Conservation (phyloP, 2,113 vertebrate genomes). For the Pangasianodon gigas region DNA sequence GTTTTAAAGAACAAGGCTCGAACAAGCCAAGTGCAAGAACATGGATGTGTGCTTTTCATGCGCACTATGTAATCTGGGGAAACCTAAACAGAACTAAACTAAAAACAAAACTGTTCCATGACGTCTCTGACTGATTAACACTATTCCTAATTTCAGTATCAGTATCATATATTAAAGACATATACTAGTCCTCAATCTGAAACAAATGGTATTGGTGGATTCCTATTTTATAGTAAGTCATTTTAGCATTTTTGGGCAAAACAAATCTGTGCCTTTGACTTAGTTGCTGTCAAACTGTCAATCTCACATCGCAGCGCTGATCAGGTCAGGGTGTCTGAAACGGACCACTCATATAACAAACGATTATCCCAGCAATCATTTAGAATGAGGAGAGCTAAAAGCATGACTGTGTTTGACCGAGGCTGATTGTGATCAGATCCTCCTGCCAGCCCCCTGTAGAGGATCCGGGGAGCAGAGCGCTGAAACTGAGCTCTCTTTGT, state of each 20-base stretch:
- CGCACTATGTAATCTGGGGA: neutral
- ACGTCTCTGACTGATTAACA: neutral
- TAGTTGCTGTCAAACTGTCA: conserved; percentile 8
- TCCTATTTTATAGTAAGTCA: neutral
- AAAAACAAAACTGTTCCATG: neutral
- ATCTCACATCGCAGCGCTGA: neutral
- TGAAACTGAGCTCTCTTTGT: conserved; percentile 47
- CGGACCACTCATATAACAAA: neutral
- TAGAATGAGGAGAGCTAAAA: conserved; percentile 13
- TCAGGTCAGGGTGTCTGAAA: neutral
- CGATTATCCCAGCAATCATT: neutral
- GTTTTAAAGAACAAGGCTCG: neutral
- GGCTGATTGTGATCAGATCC: conserved; percentile 47
- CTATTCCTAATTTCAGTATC: neutral
- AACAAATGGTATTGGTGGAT: neutral
- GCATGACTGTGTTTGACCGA: conserved; percentile 25
- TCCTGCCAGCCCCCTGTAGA: conserved; percentile 12
- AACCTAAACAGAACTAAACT: neutral
- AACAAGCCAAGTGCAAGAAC: neutral
- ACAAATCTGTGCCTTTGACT: neutral
- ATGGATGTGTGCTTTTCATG: neutral
- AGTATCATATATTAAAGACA: neutral
- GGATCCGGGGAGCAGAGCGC: conserved; percentile 14
- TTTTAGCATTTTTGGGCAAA: neutral
- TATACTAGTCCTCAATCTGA: neutral